Percentiles rank a stretch among this genome's conserved stretches.
Evolutionary conservation across 2,113 vertebrate genomes (phyloP).

Genomic region (Erythrocebus patas): DNA sequence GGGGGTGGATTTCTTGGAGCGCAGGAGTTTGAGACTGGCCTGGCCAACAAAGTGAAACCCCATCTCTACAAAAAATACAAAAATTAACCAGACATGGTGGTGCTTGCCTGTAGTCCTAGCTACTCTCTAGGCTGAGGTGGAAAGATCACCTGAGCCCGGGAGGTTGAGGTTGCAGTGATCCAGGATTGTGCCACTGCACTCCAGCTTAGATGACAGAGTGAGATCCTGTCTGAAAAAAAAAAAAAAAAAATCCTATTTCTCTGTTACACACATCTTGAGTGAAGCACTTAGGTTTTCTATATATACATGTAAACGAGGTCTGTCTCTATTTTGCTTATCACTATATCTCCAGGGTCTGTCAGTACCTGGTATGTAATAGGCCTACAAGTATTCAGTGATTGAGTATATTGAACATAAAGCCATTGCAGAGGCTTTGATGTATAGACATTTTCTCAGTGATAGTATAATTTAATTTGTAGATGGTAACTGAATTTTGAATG

Average conservation of each 20-base stretch:
- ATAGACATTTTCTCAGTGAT: conserved; percentile 27
- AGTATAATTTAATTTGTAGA: conserved; percentile 45
- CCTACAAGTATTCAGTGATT: neutral
- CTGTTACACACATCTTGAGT: neutral
- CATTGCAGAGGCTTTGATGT: conserved; percentile 4
- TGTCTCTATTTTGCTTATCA: neutral
- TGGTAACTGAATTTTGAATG: conserved; percentile 57
- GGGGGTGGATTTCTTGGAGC: no score
- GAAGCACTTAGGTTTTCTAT: neutral
- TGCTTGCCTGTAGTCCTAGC: no score
- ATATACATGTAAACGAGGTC: neutral
- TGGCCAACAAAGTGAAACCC: no score
- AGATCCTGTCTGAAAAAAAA: no score
- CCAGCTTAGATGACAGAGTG: no score
- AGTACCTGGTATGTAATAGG: neutral
- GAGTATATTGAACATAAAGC: conserved; percentile 32
- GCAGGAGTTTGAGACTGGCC: no score
- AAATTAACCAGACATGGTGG: no score
- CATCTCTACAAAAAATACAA: no score
- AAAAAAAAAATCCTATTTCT: neutral
- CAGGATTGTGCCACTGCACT: no score
- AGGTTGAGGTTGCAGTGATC: no score
- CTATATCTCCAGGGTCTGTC: neutral
- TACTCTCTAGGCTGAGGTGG: no score
- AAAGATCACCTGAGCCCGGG: no score